Evolutionary conservation across 2,797 vertebrate species (phyloP).

Genomic region (Karalla daura): DNA sequence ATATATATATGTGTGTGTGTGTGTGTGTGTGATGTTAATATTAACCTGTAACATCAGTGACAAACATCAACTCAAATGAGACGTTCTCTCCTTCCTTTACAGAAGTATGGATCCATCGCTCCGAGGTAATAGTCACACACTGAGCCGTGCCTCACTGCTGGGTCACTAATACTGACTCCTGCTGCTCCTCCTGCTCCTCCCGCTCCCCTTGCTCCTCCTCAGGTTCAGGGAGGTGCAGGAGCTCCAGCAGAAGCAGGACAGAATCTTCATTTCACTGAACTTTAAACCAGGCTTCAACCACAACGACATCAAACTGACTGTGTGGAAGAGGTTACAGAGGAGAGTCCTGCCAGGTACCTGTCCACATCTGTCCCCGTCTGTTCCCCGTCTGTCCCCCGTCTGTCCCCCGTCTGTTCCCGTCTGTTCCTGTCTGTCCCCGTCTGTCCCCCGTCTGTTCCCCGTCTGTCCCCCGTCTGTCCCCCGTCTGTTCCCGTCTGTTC

Average conservation of each 20-base stretch:
- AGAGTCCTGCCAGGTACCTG: conserved; percentile 84
- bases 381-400: background rate
- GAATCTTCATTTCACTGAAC: conserved; percentile 81
- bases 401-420: background rate
- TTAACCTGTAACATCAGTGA: too few relatives aligned
- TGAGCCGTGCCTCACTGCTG: too few relatives aligned
- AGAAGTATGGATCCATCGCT: conserved; percentile 83
- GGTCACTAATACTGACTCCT: too few relatives aligned
- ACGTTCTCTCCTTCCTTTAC: conserved; percentile 42
- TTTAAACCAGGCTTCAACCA: conserved; percentile 89
- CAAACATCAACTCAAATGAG: too few relatives aligned
- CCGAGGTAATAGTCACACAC: conserved; percentile 75
- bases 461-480: background rate
- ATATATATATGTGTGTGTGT: too few relatives aligned
- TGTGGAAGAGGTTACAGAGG: conserved; percentile 88
- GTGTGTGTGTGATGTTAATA: too few relatives aligned
- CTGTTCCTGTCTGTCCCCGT: background rate
- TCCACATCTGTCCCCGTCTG: background rate
- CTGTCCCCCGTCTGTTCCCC: background rate
- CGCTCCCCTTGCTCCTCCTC: background rate
- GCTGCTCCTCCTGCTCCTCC: background rate
- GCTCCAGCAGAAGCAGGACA: conserved; percentile 72
- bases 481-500: background rate
- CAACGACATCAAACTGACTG: conserved; percentile 87
- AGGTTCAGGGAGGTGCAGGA: conserved; percentile 75